Conservation (phyloP, 2,797 vertebrate genomes). For the Lophotriccus pileatus region DNA sequence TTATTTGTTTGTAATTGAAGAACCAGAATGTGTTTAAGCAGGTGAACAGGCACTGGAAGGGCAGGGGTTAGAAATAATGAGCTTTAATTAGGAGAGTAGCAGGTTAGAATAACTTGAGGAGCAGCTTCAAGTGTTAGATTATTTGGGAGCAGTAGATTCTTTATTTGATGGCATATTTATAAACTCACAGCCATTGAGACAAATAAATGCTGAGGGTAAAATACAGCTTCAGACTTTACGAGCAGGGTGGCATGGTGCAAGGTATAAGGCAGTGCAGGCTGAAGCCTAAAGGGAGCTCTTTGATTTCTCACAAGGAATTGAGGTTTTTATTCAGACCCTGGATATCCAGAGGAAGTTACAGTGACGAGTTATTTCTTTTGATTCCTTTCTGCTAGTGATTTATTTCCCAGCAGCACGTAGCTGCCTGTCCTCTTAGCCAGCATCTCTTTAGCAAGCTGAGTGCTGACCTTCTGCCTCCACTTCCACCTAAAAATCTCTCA, state of each 20-base stretch:
- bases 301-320: not conserved
- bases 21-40: not conserved
- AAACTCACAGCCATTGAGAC: not conserved
- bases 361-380: not conserved
- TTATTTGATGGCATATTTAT: not conserved
- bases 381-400: not conserved
- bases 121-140: not conserved
- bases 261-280: not conserved
- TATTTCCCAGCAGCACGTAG: not conserved
- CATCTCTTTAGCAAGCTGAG: not conserved
- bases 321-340: not conserved
- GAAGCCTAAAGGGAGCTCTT: not conserved
- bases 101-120: not conserved
- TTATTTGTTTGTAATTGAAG: not conserved
- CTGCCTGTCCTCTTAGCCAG: not conserved
- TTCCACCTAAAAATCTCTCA: not conserved
- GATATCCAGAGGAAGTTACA: not conserved
- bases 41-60: not conserved
- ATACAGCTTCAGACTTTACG: not conserved
- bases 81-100: not conserved
- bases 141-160: not conserved
- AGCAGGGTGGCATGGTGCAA: not conserved
- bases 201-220: not conserved
- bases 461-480: not conserved
- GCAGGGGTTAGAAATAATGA: not conserved